Conservation (phyloP, 2,888 invertebrate genomes). For the Cerceris ruficornis region DNA sequence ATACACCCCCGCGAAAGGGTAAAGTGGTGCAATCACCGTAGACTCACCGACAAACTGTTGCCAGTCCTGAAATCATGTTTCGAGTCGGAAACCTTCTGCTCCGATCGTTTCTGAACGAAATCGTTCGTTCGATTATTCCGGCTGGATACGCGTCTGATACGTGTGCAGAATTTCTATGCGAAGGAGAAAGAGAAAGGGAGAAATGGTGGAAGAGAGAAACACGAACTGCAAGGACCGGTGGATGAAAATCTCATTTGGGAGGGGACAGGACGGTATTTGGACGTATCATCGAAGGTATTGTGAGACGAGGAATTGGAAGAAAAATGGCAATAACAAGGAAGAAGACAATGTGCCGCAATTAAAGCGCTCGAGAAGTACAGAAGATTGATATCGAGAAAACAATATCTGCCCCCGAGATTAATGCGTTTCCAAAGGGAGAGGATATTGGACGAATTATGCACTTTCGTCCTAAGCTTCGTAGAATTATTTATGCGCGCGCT, state of each 20-base stretch:
- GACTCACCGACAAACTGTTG: slow-evolving; percentile 68
- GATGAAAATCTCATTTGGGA: slow-evolving; percentile 53
- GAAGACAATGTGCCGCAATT: slow-evolving; percentile 35
- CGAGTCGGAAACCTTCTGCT: slow-evolving; percentile 55
- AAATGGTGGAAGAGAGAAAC: slow-evolving; percentile 27
- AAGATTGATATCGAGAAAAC: slow-evolving; percentile 22
- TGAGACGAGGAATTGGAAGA: slow-evolving; percentile 34
- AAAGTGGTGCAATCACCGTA: slow-evolving; percentile 10
- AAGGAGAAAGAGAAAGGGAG: slow-evolving; percentile 2
- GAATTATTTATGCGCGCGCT: neutral
- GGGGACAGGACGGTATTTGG: slow-evolving; percentile 13
- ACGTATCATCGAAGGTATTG: slow-evolving; percentile 34
- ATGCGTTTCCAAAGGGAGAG: slow-evolving; percentile 3
- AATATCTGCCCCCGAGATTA: slow-evolving; percentile 22
- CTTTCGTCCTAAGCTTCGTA: neutral
- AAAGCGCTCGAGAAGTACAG: slow-evolving; percentile 6
- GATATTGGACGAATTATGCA: neutral
- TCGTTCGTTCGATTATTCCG: slow-evolving; percentile 72
- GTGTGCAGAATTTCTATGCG: slow-evolving; percentile 64
- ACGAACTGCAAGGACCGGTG: slow-evolving; percentile 31
- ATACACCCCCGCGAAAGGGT: neutral
- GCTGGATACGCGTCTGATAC: slow-evolving; percentile 66
- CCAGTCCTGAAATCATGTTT: slow-evolving; percentile 63
- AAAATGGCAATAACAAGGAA: slow-evolving; percentile 36
- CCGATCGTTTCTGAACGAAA: slow-evolving; percentile 57